phyloP scores from a whole-genome alignment of 2,888 invertebrate species.

The Tetranychus truncatus region DNA sequence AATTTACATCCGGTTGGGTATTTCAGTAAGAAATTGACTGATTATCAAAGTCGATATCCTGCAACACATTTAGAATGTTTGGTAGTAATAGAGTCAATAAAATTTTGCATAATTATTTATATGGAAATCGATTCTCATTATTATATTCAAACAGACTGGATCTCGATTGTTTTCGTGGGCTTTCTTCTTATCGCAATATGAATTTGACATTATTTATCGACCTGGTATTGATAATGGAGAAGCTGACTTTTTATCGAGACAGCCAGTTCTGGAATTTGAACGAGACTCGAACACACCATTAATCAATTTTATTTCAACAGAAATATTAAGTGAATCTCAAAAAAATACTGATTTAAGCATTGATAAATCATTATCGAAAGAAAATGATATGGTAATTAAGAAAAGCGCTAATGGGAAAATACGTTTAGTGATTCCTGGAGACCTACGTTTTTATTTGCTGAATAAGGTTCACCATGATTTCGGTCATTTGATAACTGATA shows the following conservation, averaged over 20 bases:
- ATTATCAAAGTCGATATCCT: slow-evolving; percentile 26
- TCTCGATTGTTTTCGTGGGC: slow-evolving; percentile 15
- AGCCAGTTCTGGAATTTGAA: not conserved
- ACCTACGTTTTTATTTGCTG: no score
- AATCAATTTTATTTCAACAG: no score
- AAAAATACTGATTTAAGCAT: no score
- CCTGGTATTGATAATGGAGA: slow-evolving; percentile 23
- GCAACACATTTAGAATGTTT: slow-evolving; percentile 25
- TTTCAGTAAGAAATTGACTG: slow-evolving; percentile 22
- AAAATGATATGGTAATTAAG: no score
- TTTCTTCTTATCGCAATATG: slow-evolving; percentile 20
- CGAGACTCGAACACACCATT: no score
- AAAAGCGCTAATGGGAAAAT: no score
- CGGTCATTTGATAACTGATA: no score
- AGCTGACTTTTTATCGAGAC: slow-evolving; percentile 24
- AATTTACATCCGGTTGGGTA: slow-evolving; percentile 22
- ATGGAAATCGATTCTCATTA: slow-evolving; percentile 12
- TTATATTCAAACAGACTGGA: not conserved
- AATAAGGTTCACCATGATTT: no score
- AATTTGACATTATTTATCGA: slow-evolving; percentile 23
- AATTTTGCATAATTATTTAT: slow-evolving; percentile 22
- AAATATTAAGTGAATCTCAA: no score
- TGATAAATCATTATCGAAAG: no score
- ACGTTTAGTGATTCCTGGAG: no score
- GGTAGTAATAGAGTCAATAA: slow-evolving; percentile 23